These are phyloP conservation scores for Platygyra sinensis DNA, from an alignment of 64 coral and sea anemone species.

Conservation along the genomic window DNA sequence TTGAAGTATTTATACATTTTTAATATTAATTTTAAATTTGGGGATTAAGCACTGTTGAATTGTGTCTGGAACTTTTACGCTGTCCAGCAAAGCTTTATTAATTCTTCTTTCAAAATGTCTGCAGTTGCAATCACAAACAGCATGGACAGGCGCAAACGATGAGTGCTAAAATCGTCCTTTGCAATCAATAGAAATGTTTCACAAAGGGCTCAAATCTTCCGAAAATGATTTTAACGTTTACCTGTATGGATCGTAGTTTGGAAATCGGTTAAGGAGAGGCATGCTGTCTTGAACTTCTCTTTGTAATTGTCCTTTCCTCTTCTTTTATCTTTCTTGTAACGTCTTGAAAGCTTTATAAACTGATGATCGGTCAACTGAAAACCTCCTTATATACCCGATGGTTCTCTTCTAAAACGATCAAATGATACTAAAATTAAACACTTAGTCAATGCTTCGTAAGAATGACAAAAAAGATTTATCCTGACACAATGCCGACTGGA, in stretches of 20 bases:
- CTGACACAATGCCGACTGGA: slow-evolving; percentile 24
- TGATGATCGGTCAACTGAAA: not conserved
- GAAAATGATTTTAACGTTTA: not conserved
- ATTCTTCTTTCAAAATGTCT: too few species aligned
- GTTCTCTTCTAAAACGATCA: too few species aligned
- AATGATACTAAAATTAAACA: slow-evolving; percentile 28
- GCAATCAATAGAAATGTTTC: not conserved
- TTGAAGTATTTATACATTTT: too few species aligned
- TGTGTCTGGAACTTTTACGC: too few species aligned
- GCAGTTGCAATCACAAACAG: too few species aligned
- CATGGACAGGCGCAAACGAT: not conserved
- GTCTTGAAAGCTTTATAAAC: too few species aligned
- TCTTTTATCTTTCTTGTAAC: too few species aligned
- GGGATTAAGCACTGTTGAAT: too few species aligned
- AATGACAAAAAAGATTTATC: not conserved
- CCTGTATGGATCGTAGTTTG: slow-evolving; percentile 3
- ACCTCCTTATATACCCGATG: not conserved
- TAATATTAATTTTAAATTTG: too few species aligned
- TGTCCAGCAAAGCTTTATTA: too few species aligned
- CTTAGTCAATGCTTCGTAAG: slow-evolving; percentile 7
- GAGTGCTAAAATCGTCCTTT: not conserved
- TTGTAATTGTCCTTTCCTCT: too few species aligned
- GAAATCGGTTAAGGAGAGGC: slow-evolving; percentile 30
- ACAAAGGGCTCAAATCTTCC: not conserved
- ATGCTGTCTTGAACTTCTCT: not conserved